Evolutionary conservation across 1,140 invertebrate genomes (phyloP).

Genomic region (Bombus vancouverensis): DNA sequence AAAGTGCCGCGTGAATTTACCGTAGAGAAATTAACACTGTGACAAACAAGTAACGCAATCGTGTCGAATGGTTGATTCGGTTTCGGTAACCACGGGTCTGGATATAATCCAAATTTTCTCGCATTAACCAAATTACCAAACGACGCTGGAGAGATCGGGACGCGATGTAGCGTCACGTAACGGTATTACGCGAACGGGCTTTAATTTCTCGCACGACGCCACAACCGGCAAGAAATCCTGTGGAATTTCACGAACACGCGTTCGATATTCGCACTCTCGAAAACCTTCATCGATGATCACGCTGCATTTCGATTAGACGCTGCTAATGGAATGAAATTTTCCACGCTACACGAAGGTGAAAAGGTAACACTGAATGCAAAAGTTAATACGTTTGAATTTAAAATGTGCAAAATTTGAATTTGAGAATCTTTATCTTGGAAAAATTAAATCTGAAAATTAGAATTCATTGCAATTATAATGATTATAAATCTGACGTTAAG

Average conservation of each 20-base stretch:
- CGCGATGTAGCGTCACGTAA: slow-evolving; percentile 48
- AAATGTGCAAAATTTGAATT: background rate
- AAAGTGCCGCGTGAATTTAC: no score
- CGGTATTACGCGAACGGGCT: slow-evolving; percentile 43
- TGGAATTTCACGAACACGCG: slow-evolving; percentile 39
- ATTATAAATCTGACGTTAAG: no score
- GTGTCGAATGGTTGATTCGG: background rate
- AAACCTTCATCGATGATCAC: slow-evolving; percentile 5
- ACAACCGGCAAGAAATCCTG: slow-evolving; percentile 43
- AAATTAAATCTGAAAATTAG: no score
- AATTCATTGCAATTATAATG: no score
- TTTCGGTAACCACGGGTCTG: slow-evolving; percentile 7
- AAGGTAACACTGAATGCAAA: no score
- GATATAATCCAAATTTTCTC: slow-evolving; percentile 54
- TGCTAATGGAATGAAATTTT: background rate
- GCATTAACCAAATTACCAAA: slow-evolving; percentile 48
- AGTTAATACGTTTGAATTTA: background rate
- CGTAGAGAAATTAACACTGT: background rate
- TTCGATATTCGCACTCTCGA: slow-evolving; percentile 4
- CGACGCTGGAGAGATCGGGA: slow-evolving; percentile 35
- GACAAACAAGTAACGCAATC: background rate
- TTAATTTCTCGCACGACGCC: slow-evolving; percentile 43
- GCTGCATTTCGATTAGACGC: background rate
- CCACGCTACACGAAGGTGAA: background rate
- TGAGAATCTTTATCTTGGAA: no score